These are phyloP conservation scores for Glyphotaelius pellucidus DNA, from an alignment of 2,888 invertebrate species.

Conservation along the genomic window DNA sequence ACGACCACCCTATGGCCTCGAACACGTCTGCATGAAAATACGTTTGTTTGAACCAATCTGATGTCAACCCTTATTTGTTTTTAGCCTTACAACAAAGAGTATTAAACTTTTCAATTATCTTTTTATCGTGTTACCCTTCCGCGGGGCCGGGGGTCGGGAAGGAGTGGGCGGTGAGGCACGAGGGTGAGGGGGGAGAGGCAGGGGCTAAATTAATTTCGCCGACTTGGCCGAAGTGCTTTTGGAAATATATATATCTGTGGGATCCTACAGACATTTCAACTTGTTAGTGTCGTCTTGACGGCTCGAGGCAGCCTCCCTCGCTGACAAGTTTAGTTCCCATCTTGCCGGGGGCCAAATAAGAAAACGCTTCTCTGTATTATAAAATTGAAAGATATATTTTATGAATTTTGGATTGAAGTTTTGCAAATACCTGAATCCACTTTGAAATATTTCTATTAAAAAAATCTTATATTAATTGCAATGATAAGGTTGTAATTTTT, in stretches of 20 bases:
- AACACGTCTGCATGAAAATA: conserved; percentile 57
- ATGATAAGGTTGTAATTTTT: background rate
- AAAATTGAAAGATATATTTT: conserved; percentile 9
- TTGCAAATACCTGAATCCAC: background rate
- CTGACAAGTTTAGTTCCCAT: conserved; percentile 41
- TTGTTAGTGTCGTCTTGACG: conserved; percentile 62
- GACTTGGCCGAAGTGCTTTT: conserved; percentile 71
- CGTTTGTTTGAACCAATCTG: conserved; percentile 66
- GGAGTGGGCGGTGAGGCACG: background rate
- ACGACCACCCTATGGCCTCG: conserved; percentile 25
- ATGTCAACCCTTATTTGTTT: conserved; percentile 67
- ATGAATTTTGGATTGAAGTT: background rate
- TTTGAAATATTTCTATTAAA: background rate
- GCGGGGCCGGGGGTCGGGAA: conserved; percentile 69
- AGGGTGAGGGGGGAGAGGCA: background rate
- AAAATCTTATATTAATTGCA: background rate
- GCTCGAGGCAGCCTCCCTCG: conserved; percentile 23
- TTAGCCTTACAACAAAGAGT: conserved; percentile 66
- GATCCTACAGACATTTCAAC: conserved; percentile 66
- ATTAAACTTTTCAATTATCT: conserved; percentile 78
- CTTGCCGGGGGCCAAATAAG: conserved; percentile 13
- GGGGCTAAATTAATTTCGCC: conserved; percentile 77
- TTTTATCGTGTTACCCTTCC: conserved; percentile 78
- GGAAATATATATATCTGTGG: conserved; percentile 59
- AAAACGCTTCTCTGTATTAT: conserved; percentile 34